Conservation (phyloP, 2,888 invertebrate genomes). For the Stenichneumon culpator region DNA sequence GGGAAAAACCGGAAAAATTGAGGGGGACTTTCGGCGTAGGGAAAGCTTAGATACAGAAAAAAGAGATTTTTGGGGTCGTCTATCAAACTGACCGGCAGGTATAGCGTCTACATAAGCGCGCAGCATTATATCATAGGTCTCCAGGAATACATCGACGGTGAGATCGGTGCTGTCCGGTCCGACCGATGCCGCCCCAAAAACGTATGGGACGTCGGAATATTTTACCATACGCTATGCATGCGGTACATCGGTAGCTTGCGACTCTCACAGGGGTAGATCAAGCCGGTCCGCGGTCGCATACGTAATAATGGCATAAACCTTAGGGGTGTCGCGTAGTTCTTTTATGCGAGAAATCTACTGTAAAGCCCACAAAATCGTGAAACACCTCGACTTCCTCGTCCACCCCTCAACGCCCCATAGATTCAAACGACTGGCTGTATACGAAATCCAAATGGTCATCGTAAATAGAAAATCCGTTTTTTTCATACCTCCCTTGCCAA, state of each 20-base stretch:
- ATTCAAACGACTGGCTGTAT: slow-evolving; percentile 58
- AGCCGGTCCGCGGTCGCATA: slow-evolving; percentile 79
- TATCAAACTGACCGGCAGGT: slow-evolving; percentile 57
- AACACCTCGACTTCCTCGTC: slow-evolving; percentile 56
- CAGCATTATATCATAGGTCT: slow-evolving; percentile 23
- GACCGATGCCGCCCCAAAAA: not conserved
- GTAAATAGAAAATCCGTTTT: slow-evolving; percentile 83
- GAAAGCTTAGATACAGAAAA: slow-evolving; percentile 35
- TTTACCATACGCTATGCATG: slow-evolving; percentile 67
- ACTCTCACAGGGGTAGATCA: slow-evolving; percentile 39
- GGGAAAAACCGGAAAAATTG: slow-evolving; percentile 19
- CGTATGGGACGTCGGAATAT: slow-evolving; percentile 70
- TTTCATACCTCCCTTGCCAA: slow-evolving; percentile 46
- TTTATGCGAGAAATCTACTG: slow-evolving; percentile 80
- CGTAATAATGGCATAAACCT: slow-evolving; percentile 82
- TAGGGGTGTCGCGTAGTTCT: slow-evolving; percentile 78
- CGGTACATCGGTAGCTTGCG: slow-evolving; percentile 61
- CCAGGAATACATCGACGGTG: slow-evolving; percentile 34
- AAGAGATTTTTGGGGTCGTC: slow-evolving; percentile 47
- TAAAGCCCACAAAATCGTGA: slow-evolving; percentile 81
- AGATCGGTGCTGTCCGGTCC: slow-evolving; percentile 36
- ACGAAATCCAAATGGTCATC: slow-evolving; percentile 83
- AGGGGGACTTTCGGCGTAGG: not conserved
- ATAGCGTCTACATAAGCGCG: slow-evolving; percentile 21
- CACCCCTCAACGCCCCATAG: slow-evolving; percentile 67